phyloP scores from a whole-genome alignment of 2,113 vertebrate species.

The Eubucco bourcierii region DNA sequence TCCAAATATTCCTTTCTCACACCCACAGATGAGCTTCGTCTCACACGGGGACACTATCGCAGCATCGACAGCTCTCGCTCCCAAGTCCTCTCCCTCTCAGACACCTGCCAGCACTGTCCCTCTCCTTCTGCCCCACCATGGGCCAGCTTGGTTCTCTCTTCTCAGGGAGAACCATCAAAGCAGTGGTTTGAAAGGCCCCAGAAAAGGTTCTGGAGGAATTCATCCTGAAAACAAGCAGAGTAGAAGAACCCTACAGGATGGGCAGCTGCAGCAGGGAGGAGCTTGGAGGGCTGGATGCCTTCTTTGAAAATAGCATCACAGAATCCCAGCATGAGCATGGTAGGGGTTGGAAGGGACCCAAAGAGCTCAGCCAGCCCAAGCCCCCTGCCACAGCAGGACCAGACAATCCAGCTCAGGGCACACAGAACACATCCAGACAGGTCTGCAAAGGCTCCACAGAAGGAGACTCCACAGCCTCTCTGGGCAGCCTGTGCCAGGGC shows the following conservation, averaged over 20 bases:
- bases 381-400: too few species aligned
- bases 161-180: neutral
- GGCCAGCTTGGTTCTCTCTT: neutral
- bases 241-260: neutral
- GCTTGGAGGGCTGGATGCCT: neutral
- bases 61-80: neutral
- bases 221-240: neutral
- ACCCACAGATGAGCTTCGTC: neutral
- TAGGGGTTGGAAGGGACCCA: too few species aligned
- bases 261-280: neutral
- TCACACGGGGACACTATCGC: slow-evolving; percentile 17
- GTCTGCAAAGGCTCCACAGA: too few species aligned
- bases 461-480: too few species aligned
- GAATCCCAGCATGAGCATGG: too few species aligned
- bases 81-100: neutral
- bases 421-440: too few species aligned
- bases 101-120: rapidly evolving
- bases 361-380: too few species aligned
- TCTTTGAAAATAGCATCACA: neutral
- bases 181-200: neutral
- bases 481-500: too few species aligned
- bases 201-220: neutral
- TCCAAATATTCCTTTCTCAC: slow-evolving; percentile 45
- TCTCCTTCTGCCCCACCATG: rapidly evolving
- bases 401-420: too few species aligned